A percentile compares a stretch with the other conserved stretches of the same genome.
Evolutionary conservation across 1,140 invertebrate species (phyloP).

Genomic region (Magallana ariakensis): DNA sequence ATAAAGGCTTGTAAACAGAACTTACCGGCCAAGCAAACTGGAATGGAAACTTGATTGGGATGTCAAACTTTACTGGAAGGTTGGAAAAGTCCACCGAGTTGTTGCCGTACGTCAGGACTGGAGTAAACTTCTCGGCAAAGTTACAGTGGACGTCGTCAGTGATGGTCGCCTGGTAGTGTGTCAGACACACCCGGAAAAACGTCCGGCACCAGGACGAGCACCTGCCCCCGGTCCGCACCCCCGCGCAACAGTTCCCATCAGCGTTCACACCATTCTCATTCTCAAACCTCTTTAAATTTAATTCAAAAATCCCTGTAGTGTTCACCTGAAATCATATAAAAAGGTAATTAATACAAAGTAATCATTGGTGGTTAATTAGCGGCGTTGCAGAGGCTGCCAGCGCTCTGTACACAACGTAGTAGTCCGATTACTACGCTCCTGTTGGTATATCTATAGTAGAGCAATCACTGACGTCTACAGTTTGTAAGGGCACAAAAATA

Average conservation of each 20-base stretch:
- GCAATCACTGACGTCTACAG: not conserved
- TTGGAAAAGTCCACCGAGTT: conserved; percentile 86
- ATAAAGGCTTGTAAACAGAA: conserved; percentile 38
- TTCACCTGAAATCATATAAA: conserved; percentile 47
- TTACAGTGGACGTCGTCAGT: conserved; percentile 89
- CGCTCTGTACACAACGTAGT: not conserved
- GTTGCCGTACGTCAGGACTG: conserved; percentile 86
- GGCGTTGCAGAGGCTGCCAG: not conserved
- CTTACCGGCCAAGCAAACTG: conserved; percentile 87
- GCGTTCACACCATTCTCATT: conserved; percentile 51
- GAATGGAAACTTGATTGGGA: conserved; percentile 90
- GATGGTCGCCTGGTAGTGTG: conserved; percentile 95
- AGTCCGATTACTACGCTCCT: not conserved
- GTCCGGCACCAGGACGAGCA: conserved; percentile 90
- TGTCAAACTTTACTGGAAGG: conserved; percentile 64
- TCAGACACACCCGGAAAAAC: conserved; percentile 95
- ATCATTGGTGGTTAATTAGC: conserved; percentile 26
- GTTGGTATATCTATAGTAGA: not conserved
- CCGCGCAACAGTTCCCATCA: conserved; percentile 70
- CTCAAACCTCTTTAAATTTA: conserved; percentile 50
- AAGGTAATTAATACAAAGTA: conserved; percentile 14
- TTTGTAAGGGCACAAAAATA: conserved; percentile 10
- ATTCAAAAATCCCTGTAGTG: conserved; percentile 52
- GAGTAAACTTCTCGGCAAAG: conserved; percentile 92
- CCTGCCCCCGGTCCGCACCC: conserved; percentile 79